These are phyloP conservation scores for Alectoris magna DNA, from an alignment of 2,797 vertebrate species.

Conservation along the genomic window DNA sequence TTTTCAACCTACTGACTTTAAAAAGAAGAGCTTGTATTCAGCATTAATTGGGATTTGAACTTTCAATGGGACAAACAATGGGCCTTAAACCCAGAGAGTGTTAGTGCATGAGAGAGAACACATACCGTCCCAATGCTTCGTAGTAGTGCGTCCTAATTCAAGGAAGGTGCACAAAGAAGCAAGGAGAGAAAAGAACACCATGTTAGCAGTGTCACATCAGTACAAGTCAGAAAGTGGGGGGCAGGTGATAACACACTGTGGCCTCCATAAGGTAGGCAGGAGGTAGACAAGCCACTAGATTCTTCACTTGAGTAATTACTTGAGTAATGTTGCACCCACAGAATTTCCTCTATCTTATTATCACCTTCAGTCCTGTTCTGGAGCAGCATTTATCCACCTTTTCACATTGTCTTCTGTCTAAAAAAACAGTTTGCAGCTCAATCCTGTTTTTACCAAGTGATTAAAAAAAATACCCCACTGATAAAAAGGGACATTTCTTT, in stretches of 20 bases:
- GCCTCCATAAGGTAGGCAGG: not conserved
- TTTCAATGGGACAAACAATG: not conserved
- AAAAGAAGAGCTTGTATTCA: not conserved
- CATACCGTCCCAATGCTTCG: constrained; percentile 84
- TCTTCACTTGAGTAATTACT: not conserved
- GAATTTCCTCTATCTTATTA: not conserved
- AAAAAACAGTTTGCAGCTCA: not conserved
- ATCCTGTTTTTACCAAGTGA: constrained; percentile 1
- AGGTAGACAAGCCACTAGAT: not conserved
- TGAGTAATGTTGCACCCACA: not conserved
- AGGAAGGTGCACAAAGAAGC: constrained; percentile 65
- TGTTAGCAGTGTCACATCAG: constrained; percentile 32
- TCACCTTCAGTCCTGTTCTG: not conserved
- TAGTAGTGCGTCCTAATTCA: constrained; percentile 85
- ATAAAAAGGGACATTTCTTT: not conserved
- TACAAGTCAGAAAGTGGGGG: not conserved
- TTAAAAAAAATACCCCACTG: not conserved
- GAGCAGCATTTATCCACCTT: not conserved
- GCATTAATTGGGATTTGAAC: not conserved
- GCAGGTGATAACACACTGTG: not conserved
- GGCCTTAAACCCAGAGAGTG: not conserved
- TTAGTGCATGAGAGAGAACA: constrained; percentile 41
- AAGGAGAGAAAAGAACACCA: constrained; percentile 55
- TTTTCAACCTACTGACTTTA: not conserved
- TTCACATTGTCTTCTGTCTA: not conserved